These are phyloP conservation scores for Drosophila monieri DNA, from an alignment of 2,888 invertebrate species.

Conservation along the genomic window DNA sequence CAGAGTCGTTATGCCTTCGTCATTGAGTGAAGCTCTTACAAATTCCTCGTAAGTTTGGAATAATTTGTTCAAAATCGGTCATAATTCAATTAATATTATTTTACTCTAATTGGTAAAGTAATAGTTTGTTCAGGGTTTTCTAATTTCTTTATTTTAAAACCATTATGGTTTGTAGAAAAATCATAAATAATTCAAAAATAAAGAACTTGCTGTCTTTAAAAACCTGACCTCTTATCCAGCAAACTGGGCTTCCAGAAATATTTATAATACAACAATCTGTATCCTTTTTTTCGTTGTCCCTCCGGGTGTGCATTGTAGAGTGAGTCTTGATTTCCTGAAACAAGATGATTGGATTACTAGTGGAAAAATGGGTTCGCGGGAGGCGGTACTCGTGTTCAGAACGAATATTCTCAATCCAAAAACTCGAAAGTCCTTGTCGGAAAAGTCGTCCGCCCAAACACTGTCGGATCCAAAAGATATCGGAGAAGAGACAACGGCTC, in stretches of 20 bases:
- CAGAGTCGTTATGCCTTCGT: constrained; percentile 66
- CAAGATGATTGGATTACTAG: constrained; percentile 85
- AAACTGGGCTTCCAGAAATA: not conserved
- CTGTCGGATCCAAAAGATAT: constrained; percentile 42
- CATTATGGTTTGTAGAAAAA: too few relatives aligned
- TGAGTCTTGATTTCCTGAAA: constrained; percentile 23
- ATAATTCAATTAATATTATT: too few relatives aligned
- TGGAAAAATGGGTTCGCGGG: constrained; percentile 87
- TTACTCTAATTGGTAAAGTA: too few relatives aligned
- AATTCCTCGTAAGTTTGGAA: constrained; percentile 59
- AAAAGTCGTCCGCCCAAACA: constrained; percentile 26
- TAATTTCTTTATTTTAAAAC: too few relatives aligned
- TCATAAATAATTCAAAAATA: not conserved
- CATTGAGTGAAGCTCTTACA: constrained; percentile 38
- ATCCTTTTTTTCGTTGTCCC: not conserved
- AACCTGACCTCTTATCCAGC: constrained; percentile 5
- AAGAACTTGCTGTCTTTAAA: not conserved
- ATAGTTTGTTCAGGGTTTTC: too few relatives aligned
- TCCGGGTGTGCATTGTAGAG: constrained; percentile 19
- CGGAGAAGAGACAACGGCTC: constrained; percentile 1
- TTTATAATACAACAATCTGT: not conserved
- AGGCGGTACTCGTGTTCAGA: constrained; percentile 88
- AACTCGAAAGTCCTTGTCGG: constrained; percentile 56
- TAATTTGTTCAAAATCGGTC: not conserved
- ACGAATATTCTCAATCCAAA: constrained; percentile 85